Evolutionary conservation across 1,140 invertebrate genomes (phyloP).

Genomic region (Drosophila sucinea): DNA sequence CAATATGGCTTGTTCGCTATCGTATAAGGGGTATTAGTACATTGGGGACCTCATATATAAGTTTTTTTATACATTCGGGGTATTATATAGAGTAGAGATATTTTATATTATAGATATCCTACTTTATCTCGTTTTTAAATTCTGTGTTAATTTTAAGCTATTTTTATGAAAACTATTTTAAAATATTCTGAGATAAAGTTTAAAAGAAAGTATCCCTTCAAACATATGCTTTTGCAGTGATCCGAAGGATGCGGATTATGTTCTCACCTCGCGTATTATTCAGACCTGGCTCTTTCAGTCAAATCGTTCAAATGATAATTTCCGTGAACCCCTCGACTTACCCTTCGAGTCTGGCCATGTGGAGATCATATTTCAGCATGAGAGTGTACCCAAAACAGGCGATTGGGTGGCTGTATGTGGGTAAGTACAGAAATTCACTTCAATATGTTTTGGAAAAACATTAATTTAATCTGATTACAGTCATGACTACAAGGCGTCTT

Average conservation of each 20-base stretch:
- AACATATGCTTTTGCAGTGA: conserved; percentile 83
- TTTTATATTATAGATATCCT: too few species aligned
- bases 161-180: too few species aligned
- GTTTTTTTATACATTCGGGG: too few species aligned
- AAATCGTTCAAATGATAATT: conserved; percentile 77
- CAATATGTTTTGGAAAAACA: not conserved
- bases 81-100: too few species aligned
- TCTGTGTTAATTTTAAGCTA: too few species aligned
- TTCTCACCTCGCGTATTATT: conserved; percentile 86
- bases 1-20: too few species aligned
- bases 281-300: conserved; percentile 84
- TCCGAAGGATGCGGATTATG: conserved; percentile 87
- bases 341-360: conserved; percentile 81
- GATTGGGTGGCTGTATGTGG: conserved; percentile 82
- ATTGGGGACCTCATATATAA: too few species aligned
- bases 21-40: too few species aligned
- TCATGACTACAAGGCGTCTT: conserved; percentile 80
- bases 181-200: too few species aligned
- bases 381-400: conserved; percentile 72
- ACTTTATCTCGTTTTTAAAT: too few species aligned
- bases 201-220: not conserved
- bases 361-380: conserved; percentile 82
- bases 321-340: conserved; percentile 72
- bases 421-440: conserved; percentile 37
- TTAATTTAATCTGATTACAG: conserved; percentile 39